Evolutionary conservation across 2,113 vertebrate genomes (phyloP).

Genomic region (Thymallus thymallus): DNA sequence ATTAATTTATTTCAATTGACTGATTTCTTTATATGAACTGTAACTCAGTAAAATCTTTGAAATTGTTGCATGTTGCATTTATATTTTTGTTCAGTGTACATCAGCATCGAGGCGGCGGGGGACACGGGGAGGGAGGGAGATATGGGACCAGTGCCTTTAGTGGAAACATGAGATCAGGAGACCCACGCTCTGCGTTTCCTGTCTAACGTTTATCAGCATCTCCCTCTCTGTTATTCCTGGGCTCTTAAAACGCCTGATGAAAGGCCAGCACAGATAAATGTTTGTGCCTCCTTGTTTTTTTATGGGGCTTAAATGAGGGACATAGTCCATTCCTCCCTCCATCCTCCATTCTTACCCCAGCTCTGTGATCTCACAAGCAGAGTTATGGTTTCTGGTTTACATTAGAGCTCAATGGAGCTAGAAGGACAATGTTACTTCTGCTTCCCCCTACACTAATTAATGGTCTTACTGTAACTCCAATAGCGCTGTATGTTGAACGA

Average conservation of each 20-base stretch:
- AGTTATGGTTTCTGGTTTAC: conserved; percentile 73
- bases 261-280: conserved; percentile 73
- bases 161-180: conserved; percentile 68
- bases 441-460: conserved; percentile 51
- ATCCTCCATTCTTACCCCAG: conserved; percentile 53
- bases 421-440: conserved; percentile 61
- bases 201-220: conserved; percentile 74
- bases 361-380: conserved; percentile 69
- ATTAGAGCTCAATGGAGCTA: conserved; percentile 67
- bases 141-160: conserved; percentile 31
- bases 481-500: neutral
- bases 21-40: too few species aligned
- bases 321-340: conserved; percentile 4
- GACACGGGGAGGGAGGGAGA: conserved; percentile 3
- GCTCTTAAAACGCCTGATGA: conserved; percentile 67
- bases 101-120: conserved; percentile 52
- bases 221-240: conserved; percentile 63
- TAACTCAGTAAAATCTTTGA: too few species aligned
- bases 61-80: too few species aligned
- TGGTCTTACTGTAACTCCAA: neutral
- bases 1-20: too few species aligned
- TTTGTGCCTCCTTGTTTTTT: conserved; percentile 71
- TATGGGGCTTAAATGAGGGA: conserved; percentile 71
- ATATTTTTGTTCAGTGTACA: conserved; percentile 37
- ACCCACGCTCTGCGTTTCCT: conserved; percentile 69